Evolutionary conservation across 1,140 invertebrate species (phyloP).

Genomic region (Drosophila teissieri): DNA sequence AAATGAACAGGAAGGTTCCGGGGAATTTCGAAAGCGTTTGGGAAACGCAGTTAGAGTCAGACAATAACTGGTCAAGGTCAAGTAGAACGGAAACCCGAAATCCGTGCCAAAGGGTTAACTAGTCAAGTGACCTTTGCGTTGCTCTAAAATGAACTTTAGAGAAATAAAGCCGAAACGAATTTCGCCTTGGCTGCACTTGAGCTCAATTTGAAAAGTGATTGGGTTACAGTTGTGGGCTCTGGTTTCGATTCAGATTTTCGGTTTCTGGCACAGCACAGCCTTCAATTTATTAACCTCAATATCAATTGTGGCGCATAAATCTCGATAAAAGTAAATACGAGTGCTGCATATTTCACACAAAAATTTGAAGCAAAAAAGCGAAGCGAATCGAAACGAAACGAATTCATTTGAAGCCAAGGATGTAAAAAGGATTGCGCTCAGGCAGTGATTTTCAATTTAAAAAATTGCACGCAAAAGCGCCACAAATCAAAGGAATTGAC

Average conservation of each 20-base stretch:
- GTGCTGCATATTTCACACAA: constrained; percentile 68
- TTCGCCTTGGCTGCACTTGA: constrained; percentile 72
- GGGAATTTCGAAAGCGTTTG: constrained; percentile 35
- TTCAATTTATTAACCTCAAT: constrained; percentile 83
- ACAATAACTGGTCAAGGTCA: constrained; percentile 45
- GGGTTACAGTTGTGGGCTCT: constrained; percentile 13
- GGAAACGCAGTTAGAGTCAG: constrained; percentile 49
- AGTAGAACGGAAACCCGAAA: constrained; percentile 42
- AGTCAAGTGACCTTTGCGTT: constrained; percentile 56
- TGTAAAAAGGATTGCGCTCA: constrained; percentile 77
- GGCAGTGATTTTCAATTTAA: constrained; percentile 83
- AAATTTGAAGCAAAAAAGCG: constrained; percentile 17
- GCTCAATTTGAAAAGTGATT: constrained; percentile 69
- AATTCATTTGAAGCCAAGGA: constrained; percentile 77
- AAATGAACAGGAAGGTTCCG: constrained; percentile 48
- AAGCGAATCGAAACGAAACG: constrained; percentile 51
- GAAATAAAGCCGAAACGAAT: constrained; percentile 37
- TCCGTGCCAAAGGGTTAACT: constrained; percentile 66
- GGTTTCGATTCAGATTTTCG: constrained; percentile 21
- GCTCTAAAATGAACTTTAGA: constrained; percentile 55
- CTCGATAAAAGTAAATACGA: constrained; percentile 81
- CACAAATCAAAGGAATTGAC: constrained; percentile 83
- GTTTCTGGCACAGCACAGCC: constrained; percentile 53
- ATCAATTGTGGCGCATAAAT: constrained; percentile 81
- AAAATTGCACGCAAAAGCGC: constrained; percentile 83